Base-by-base conservation (phyloP, 1,140 invertebrate species). In the Monomorium pharaonis region DNA sequence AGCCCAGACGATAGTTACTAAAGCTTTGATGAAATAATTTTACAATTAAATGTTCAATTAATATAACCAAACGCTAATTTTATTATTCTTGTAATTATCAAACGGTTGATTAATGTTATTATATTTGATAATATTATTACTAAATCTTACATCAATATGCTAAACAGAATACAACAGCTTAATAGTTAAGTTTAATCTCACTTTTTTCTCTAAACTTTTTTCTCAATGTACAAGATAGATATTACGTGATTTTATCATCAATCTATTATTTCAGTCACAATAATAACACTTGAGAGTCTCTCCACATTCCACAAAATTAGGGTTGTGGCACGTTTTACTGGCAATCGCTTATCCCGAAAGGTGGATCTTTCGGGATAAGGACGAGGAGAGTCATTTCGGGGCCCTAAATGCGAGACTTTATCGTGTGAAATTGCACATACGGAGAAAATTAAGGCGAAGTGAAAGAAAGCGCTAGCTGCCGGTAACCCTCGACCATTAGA, bases 381-480 rank as follows among this genome's bases (percentile, higher is more conserved):
- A 12, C 3, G 77, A 12, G 37, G 21, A 51, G 72, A 70, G 7
- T 74, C 72, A 85, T 76, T 80, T 37, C 42, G 44, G 51, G 18
- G 76, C 49, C 33, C 83, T 51, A 75, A 51, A 30, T 21, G n/a
- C 49, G 74, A 80, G 67, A 90, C 81, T 91, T 91, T 91, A 91
- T 90, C 89, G 89, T 91, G 89, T 88, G 89, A 91, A 91, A 90
- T 86, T 80, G 72, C 89, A 90, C 89, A 86, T 86, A 75, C 27
- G 24, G 51, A 24, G 58, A 21, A 85, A 91, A 90, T 90, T 90
- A 91, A 88, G 74, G 84, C 74, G 60, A 65, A 49, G 63, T 16
- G 65, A 60, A 58, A 67, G 58, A 65, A 49, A 54, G 24, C 49
- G 37, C 37, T 27, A 24, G 44, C 56, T 58, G 21, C 58, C n/a